Evolutionary conservation across 2,797 vertebrate genomes (phyloP).

Genomic region (Petrocephalus schoutedeni): DNA sequence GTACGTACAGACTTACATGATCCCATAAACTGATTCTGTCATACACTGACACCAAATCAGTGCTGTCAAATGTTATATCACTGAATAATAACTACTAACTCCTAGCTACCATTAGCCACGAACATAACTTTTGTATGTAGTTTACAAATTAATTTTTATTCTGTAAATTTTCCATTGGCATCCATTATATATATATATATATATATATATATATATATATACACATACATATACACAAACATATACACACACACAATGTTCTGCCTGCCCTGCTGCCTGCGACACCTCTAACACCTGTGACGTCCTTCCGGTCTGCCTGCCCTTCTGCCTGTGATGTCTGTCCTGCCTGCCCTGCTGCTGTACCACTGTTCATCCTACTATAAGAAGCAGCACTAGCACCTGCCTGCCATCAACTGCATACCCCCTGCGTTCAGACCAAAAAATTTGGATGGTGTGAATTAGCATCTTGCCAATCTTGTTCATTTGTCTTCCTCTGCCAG

Average conservation of each 20-base stretch:
- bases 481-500: background rate
- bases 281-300: background rate
- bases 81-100: background rate
- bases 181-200: background rate
- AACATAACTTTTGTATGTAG: background rate
- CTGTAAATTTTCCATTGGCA: background rate
- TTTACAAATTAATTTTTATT: background rate
- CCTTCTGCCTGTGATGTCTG: background rate
- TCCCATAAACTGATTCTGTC: background rate
- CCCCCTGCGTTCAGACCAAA: background rate
- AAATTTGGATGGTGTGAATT: background rate
- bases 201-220: too few species aligned
- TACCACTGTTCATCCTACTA: background rate
- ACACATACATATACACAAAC: too few species aligned
- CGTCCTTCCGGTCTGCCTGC: background rate
- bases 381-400: background rate
- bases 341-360: background rate
- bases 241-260: too few species aligned
- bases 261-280: background rate
- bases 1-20: background rate
- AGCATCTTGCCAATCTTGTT: background rate
- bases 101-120: background rate
- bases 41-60: background rate
- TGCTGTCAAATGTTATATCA: background rate
- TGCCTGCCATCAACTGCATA: background rate